Percentiles rank a stretch among this genome's conserved stretches.
phyloP scores from a whole-genome alignment of 2,797 vertebrate genomes.

The Chiloscyllium punctatum region DNA sequence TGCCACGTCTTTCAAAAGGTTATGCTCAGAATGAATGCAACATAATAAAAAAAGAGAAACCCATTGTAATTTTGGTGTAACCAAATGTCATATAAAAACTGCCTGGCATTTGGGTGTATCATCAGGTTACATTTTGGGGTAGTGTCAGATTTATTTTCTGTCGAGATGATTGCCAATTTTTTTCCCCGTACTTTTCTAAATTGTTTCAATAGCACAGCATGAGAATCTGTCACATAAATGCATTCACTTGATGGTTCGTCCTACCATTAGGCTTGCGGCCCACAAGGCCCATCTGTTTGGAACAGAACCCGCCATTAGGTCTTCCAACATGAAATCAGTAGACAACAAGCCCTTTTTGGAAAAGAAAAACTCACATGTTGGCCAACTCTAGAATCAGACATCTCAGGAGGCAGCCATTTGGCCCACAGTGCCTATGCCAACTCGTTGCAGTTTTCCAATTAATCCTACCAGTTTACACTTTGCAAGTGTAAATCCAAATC shows the following conservation, averaged over 20 bases:
- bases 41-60: background rate
- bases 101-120: too few species aligned
- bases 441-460: background rate
- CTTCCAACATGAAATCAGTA: background rate
- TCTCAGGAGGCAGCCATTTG: background rate
- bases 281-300: slow-evolving; percentile 8
- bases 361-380: background rate
- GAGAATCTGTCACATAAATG: slow-evolving; percentile 20
- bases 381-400: background rate
- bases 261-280: background rate
- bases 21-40: background rate
- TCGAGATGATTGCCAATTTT: slow-evolving; percentile 5
- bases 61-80: background rate
- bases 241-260: slow-evolving; percentile 15
- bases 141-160: background rate
- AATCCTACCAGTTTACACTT: background rate
- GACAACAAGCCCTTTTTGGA: background rate
- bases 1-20: background rate
- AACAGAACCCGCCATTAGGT: background rate
- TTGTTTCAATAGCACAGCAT: slow-evolving; percentile 5
- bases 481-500: background rate
- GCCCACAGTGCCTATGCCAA: background rate
- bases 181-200: slow-evolving; percentile 2
- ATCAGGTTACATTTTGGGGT: background rate
- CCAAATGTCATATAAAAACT: background rate